These are phyloP conservation scores for Porites cylindrica DNA, from an alignment of 92 coral and sea anemone genomes.

Conservation along the genomic window DNA sequence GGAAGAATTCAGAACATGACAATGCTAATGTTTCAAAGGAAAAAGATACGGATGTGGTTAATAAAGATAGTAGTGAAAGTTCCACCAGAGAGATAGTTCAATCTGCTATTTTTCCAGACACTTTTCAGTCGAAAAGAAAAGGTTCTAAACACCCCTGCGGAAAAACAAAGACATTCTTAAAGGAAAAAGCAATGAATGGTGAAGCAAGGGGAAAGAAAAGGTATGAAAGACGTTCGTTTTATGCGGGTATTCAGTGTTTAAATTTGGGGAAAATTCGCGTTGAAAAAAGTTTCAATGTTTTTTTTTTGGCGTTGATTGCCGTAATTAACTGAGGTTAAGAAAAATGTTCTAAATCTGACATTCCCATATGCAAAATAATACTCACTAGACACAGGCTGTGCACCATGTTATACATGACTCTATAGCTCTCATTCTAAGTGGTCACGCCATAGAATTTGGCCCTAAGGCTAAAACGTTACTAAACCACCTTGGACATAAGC, in stretches of 20 bases:
- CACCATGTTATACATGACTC: too few relatives aligned
- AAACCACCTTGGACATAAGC: neutral
- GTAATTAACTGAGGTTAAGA: too few relatives aligned
- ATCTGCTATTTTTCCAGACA: neutral
- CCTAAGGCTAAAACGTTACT: neutral
- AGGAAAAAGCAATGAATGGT: constrained; percentile 11
- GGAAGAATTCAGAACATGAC: neutral
- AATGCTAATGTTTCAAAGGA: neutral
- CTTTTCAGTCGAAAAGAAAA: constrained; percentile 2
- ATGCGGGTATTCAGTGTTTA: too few relatives aligned
- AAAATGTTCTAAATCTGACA: too few relatives aligned
- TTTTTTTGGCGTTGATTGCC: too few relatives aligned
- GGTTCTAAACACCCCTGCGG: neutral
- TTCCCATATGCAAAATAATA: too few relatives aligned
- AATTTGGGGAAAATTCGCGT: too few relatives aligned
- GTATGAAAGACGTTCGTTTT: neutral
- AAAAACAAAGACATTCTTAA: neutral
- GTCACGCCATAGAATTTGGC: neutral
- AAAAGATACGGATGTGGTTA: neutral
- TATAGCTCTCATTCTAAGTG: too few relatives aligned
- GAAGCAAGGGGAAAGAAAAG: neutral
- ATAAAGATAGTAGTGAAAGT: neutral
- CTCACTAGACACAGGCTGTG: too few relatives aligned
- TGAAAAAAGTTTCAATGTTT: too few relatives aligned
- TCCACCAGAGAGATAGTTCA: neutral